phyloP scores from a whole-genome alignment of 2,888 invertebrate species.

The Amphipyra tragopoginis region DNA sequence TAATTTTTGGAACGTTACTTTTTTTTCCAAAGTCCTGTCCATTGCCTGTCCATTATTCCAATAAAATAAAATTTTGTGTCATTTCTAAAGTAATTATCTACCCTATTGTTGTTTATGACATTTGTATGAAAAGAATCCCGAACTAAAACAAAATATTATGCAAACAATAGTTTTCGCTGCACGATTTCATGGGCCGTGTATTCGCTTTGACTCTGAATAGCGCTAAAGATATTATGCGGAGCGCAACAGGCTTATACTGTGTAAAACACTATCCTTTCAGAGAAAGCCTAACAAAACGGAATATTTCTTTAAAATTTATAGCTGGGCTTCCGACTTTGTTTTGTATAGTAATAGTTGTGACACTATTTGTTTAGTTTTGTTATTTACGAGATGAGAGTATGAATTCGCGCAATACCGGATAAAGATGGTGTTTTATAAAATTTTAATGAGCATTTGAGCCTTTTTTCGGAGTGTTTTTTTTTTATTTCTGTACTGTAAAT shows the following conservation, averaged over 20 bases:
- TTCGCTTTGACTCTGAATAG: constrained; percentile 56
- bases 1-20: no score
- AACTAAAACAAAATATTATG: constrained; percentile 20
- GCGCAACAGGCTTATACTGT: constrained; percentile 55
- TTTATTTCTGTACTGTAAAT: no score
- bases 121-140: constrained; percentile 19
- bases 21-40: no score
- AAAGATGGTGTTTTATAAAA: no score
- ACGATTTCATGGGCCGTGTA: constrained; percentile 55
- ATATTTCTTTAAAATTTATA: constrained; percentile 3
- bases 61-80: no score
- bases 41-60: no score
- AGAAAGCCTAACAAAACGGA: constrained; percentile 24
- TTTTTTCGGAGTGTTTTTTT: no score
- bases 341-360: not conserved
- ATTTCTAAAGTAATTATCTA: no score
- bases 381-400: not conserved
- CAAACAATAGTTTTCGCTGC: constrained; percentile 35
- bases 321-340: constrained; percentile 1
- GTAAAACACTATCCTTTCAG: constrained; percentile 27
- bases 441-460: no score
- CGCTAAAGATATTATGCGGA: constrained; percentile 45
- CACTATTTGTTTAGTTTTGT: not conserved
- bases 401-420: no score
- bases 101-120: not conserved